These are phyloP conservation scores for Manis pentadactyla DNA, from an alignment of 2,797 vertebrate species.

Conservation along the genomic window DNA sequence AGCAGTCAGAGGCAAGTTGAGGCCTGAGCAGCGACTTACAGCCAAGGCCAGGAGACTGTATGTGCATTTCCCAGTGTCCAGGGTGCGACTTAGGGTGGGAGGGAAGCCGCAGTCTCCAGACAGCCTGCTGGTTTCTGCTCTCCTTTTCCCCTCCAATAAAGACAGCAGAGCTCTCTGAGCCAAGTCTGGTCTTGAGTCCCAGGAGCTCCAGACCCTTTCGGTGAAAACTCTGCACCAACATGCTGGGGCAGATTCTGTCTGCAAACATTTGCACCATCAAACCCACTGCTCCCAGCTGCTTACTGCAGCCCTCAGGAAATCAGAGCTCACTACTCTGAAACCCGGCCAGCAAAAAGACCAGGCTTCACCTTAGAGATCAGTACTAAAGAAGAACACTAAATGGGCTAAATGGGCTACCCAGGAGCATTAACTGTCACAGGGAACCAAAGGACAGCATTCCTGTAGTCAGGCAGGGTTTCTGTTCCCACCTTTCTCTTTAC, in stretches of 20 bases:
- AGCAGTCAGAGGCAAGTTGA: neutral
- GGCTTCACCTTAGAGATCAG: neutral
- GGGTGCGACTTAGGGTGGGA: neutral
- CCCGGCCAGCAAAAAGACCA: neutral
- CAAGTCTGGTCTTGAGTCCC: slow-evolving; percentile 7
- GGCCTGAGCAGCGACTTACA: neutral
- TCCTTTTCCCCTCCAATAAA: neutral
- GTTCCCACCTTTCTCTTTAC: neutral
- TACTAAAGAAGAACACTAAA: neutral
- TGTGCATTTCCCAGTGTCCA: neutral
- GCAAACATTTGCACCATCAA: no score
- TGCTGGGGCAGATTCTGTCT: neutral
- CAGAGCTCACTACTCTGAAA: neutral
- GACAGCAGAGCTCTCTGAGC: neutral
- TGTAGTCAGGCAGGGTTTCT: neutral
- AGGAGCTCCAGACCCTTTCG: neutral
- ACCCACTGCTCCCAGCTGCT: neutral
- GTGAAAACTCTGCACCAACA: neutral
- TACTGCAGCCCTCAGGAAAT: neutral
- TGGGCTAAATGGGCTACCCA: no score
- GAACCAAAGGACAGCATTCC: neutral
- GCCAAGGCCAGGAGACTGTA: neutral
- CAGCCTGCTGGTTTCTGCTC: neutral
- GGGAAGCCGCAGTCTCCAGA: neutral
- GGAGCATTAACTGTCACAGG: neutral